Evolutionary conservation across 2,113 vertebrate genomes (phyloP), one percentile per base, ranked within the genome.

Genomic region (Mustela lutreola): DNA sequence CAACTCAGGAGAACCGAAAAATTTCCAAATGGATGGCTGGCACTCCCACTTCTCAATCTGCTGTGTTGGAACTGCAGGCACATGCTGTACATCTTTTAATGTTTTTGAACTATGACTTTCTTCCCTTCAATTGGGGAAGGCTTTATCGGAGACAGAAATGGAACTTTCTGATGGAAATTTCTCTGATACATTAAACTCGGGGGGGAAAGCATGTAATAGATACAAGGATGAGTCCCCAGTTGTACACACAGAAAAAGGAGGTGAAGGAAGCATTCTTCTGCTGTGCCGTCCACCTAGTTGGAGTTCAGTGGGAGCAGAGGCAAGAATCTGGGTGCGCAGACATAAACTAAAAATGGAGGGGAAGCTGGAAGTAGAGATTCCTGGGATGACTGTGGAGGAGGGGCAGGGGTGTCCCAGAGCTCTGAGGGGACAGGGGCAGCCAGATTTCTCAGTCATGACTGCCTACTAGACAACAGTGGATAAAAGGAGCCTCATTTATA

Each of bases 1-100:
- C 83, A 81, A 65, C 18, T 97, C 45, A 42, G 14, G 56, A 84
- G 96, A 96, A 97, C 71, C n/a, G 88, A 95, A 96, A 89, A 83
- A 24, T 50, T 87, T 96, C 73, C 86, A 92, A 88, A 76, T n/a
- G 33, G 4, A 11, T 67, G 63, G 76, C 75, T 65, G 16, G 67
- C 62, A 76, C 26, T 24, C 58, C 4, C 36, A 76, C 15, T 92
- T 75, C 65, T 81, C 58, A 91, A 26, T 91, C 78, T 96, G 71
- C 45, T 95, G n/a, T 89, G 93, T 50, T 92, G 50, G 14, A 86
- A 45, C 15, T 4, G 8, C 14, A 48, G 10, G 19, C 28, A 16
- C 48, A 67, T 3, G 4, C 12, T 80, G 7, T 36, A 2, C 1
- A 19, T 70, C 48, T 76, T 48, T 73, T 39, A 36, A 62, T 50